phyloP scores from a whole-genome alignment of 2,797 vertebrate genomes.

The Sorex maritimensis region DNA sequence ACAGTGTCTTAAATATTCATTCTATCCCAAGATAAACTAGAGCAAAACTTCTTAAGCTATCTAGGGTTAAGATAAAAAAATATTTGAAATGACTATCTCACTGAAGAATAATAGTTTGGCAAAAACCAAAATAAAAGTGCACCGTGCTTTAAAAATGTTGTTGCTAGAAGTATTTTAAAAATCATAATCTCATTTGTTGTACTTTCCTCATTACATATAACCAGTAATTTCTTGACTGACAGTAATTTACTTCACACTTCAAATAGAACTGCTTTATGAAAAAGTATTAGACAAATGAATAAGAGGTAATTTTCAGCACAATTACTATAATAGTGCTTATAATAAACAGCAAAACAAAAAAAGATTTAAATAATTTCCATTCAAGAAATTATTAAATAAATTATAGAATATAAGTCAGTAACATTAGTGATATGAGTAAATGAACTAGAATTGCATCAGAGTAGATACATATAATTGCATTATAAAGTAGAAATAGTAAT shows the following conservation, averaged over 20 bases:
- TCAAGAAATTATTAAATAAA: background rate
- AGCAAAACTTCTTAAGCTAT: background rate
- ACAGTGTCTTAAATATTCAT: background rate
- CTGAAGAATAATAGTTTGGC: background rate
- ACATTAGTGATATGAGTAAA: constrained; percentile 27
- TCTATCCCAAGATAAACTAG: background rate
- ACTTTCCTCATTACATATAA: background rate
- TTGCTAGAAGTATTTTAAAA: background rate
- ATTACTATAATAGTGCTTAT: background rate
- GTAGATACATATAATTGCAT: background rate
- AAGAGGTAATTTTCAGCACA: constrained; percentile 2
- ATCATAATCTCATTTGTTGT: background rate
- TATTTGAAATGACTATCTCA: background rate
- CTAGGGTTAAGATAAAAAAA: background rate
- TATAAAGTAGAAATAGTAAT: background rate
- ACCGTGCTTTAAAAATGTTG: background rate
- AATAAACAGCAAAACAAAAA: constrained; percentile 44
- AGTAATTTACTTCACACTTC: background rate
- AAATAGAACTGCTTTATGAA: background rate
- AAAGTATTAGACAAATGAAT: background rate
- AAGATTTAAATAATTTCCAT: background rate
- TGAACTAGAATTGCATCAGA: background rate
- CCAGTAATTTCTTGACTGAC: constrained; percentile 6
- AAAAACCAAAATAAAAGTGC: background rate
- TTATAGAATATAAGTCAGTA: background rate